Base-by-base conservation (phyloP, 1,140 invertebrate genomes). In the Aphaenogaster rudis region DNA sequence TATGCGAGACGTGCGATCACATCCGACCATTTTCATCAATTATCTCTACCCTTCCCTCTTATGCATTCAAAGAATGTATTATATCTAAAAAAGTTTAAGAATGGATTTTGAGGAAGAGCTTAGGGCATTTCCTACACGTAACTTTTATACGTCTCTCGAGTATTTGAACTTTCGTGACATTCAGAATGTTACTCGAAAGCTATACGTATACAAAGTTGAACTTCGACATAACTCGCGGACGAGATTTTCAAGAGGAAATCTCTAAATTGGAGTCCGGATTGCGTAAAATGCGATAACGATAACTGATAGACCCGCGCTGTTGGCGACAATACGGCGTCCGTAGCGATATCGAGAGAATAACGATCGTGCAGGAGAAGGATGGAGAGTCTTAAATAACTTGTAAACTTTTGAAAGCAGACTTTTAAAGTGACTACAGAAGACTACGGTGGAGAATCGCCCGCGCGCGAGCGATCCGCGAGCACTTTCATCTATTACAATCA, bases 381-480 rank as follows among this genome's bases (percentile, higher is more conserved):
- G 64, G 63, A 28, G 9, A 15, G 28, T 5, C 33, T 84, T 48
- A 63, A 84, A 84, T 84, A 84, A 74, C 42, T 76, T 61, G 67
- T 76, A 76, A 84, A 84, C 69, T 84, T 76, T 61, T 61, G 69
- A 74, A 84, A 84, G 69, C 28, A 33, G 69, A 84, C 54, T 84
- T 76, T 84, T 84, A 76, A 74, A 74, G 54, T 61, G 45, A 80
- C 36, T 28, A 21, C 39, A 59, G 72, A 39, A 17, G 28, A 82
- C 33, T 39, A 63, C 33, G 33, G n/a, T 33, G 11, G 63, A 80
- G 13, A 50, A 39, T 59, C 11, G 50, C 17, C 13, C n/a, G 39
- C 69, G 11, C 45, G 77, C 59, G 6, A 63, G 48, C n/a, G 48
- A 48, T 81, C 48, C 52, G 52, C 52, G 17, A 48, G 50, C 17